These are phyloP conservation scores for Arenaria interpres DNA, from an alignment of 2,113 vertebrate species.

Conservation along the genomic window DNA sequence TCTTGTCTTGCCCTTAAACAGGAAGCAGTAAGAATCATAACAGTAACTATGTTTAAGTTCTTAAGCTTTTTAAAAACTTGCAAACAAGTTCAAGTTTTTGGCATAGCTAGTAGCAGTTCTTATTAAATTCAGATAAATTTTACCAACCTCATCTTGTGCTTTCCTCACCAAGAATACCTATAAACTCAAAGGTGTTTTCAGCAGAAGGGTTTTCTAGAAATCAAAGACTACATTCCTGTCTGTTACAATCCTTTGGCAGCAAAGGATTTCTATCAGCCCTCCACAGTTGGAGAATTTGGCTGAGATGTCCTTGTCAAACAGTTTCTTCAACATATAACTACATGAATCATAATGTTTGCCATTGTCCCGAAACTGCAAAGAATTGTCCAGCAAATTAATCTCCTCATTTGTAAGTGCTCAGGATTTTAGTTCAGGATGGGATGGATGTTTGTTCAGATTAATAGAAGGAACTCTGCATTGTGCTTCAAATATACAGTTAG, in stretches of 20 bases:
- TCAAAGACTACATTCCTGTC: not conserved
- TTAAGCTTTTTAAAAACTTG: constrained; percentile 4
- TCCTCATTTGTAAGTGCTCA: not conserved
- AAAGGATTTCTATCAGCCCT: not conserved
- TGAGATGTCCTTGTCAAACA: not conserved
- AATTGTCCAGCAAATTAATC: not conserved
- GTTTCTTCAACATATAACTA: not conserved
- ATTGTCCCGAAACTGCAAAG: not conserved
- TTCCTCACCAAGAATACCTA: not conserved
- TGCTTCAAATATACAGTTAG: not conserved
- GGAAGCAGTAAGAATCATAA: constrained; percentile 55
- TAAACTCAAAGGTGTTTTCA: not conserved
- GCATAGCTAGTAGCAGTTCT: not conserved
- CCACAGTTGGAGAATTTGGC: not conserved
- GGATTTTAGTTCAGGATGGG: not conserved
- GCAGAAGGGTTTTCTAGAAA: not conserved
- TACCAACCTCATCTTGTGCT: not conserved
- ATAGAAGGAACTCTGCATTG: not conserved
- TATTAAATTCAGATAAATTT: not conserved
- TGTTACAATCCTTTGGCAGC: not conserved
- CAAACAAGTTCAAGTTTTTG: not conserved
- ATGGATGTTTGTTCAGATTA: not conserved
- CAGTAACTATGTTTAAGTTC: constrained; percentile 22
- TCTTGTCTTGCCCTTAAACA: constrained; percentile 57
- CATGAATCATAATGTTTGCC: not conserved